Evolutionary conservation across 2,888 invertebrate genomes (phyloP).

Genomic region (Monoplex corrugatus): DNA sequence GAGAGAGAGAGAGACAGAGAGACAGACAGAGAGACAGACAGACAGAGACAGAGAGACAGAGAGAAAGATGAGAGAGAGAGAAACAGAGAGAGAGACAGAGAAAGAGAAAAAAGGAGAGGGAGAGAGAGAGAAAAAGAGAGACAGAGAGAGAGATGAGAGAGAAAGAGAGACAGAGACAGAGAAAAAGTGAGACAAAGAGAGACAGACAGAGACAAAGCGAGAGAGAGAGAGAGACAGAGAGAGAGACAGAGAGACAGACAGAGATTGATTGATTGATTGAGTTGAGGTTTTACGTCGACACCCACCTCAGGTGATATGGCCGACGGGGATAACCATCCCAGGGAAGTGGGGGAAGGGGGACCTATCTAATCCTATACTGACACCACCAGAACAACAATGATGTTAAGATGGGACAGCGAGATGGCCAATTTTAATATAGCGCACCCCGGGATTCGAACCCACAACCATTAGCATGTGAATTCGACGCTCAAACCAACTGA

Average conservation of each 20-base stretch:
- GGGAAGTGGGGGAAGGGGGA: no score
- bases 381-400: no score
- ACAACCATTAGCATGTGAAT: no score
- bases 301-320: no score
- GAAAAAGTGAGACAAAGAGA: neutral
- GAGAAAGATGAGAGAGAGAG: neutral
- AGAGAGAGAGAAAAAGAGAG: neutral
- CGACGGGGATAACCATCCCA: no score
- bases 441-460: no score
- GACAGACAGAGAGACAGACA: neutral
- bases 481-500: no score
- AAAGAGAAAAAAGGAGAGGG: neutral
- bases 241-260: constrained; percentile 14
- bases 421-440: no score
- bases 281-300: no score
- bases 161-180: neutral
- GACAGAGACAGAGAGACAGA: neutral
- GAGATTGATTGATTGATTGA: no score
- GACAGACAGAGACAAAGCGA: neutral
- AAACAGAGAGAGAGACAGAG: neutral
- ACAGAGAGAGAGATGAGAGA: neutral
- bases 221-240: neutral
- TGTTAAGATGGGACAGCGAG: no score
- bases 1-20: neutral
- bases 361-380: no score